A percentile compares a stretch with the other conserved stretches of the same genome.
Conservation (phyloP, 2,888 invertebrate species). For the Himalopsyche tibetana region DNA sequence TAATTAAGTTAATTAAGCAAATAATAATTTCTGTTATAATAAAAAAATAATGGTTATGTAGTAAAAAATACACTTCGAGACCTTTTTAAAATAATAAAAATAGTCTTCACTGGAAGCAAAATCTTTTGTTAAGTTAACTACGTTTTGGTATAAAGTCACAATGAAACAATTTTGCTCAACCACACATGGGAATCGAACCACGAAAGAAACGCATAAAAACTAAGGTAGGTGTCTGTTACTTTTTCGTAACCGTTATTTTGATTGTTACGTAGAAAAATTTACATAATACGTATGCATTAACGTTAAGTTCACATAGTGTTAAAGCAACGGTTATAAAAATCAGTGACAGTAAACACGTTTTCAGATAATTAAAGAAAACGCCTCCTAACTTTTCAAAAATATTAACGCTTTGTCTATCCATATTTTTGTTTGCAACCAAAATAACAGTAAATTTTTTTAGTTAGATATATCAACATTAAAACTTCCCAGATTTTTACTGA, state of each 20-base stretch:
- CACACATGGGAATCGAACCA: conserved; percentile 26
- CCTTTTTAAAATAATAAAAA: background rate
- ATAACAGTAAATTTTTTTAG: too few relatives aligned
- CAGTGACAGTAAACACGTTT: background rate
- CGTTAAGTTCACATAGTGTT: background rate
- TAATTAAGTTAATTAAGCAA: too few relatives aligned
- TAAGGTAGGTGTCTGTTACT: background rate
- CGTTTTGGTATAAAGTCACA: background rate
- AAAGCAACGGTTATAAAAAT: background rate
- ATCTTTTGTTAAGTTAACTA: background rate
- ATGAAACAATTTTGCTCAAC: background rate
- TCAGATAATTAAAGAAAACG: too few relatives aligned
- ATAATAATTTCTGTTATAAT: too few relatives aligned
- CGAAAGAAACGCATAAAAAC: background rate
- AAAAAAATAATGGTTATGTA: too few relatives aligned
- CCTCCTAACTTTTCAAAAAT: too few relatives aligned
- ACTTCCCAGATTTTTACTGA: too few relatives aligned
- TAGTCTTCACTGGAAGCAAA: background rate
- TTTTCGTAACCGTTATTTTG: conserved; percentile 12
- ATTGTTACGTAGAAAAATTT: conserved; percentile 13
- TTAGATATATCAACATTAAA: too few relatives aligned
- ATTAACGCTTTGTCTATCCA: too few relatives aligned
- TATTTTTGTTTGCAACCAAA: too few relatives aligned
- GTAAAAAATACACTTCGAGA: too few relatives aligned
- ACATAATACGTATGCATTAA: background rate